Base-by-base conservation (phyloP, 2,888 invertebrate genomes). In the Apomyelois bistriatella region DNA sequence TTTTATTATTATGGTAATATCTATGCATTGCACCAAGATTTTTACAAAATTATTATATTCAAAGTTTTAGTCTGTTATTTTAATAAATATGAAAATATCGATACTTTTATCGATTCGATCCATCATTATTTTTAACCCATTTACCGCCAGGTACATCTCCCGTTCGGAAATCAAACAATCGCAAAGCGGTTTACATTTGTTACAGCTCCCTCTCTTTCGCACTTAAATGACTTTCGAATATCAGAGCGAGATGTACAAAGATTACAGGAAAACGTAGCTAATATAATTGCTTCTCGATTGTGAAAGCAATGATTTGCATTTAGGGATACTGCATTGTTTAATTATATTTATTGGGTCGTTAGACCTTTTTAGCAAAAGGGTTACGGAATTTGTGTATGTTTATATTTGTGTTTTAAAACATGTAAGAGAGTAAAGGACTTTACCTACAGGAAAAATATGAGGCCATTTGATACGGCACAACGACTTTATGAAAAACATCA, bases 91-190 rank as follows among this genome's bases (percentile, higher is more conserved):
- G n/a, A 9, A 9, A 32, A 6, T 9, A 7, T 32, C 32, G 10
- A 0, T n/a, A 47, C 3, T 4, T 0, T 41, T 9, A 46, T 46
- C 46, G 46, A 46, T 32, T 30, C n/a, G 9, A 50, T 52, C 48
- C 68, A 58, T 53, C 73, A 22, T 70, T 35, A 66, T 3, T 22
- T 30, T 13, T 68, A 72, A 76, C 72, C 66, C 65, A 66, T 76
- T 72, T 70, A 71, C 64, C 61, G 66, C 66, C 69, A 70, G 73
- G 74, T 76, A 76, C 70, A 68, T 71, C 67, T 43, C 43, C 41
- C 36, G 43, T 43, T 35, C 52, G 78, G 77, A 80, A 76, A 80
- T 81, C 80, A 79, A 78, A 80, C 79, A 79, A 79, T 81, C 74
- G 70, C 62, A 66, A 59, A 61, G 68, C 62, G 68, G 66, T 65